Evolutionary conservation across 2,113 vertebrate genomes (phyloP), one percentile per base, ranked within the genome.

Genomic region (Hucho hucho): DNA sequence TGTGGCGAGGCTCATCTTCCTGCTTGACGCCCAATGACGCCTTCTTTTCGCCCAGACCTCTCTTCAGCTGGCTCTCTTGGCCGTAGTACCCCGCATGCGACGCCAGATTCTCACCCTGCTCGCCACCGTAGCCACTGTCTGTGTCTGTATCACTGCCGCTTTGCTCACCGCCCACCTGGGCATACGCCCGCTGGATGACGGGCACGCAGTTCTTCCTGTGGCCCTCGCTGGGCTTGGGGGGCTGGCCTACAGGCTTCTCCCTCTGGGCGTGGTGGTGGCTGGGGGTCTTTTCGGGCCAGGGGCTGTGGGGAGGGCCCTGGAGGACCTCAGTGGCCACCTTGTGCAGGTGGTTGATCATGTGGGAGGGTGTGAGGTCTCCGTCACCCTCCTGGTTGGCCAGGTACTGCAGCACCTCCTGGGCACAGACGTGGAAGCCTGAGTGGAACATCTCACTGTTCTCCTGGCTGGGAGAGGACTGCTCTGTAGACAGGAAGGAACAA

Each of bases 121-220:
- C 98, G 0, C 98, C 98, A 0, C 98, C 98, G 0, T 99, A 99
- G 53, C 98, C 98, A 12, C 98, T 99, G 93, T 99, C 98, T 6
- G 97, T 99, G 87, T 99, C 98, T 0, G 98, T 99, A 84, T 99
- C 98, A 0, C 96, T 99, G 74, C 97, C 97, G 0, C 98, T 99
- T 92, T 97, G 97, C 90, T 98, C 97, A 1, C 96, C 84, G 3
- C 95, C 92, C 0, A 88, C 90, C 20, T 92, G 93, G 14, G 95
- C 92, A 1, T 96, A 97, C 73, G 95, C 97, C 85, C 98, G 88
- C 89, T 96, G 96, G 89, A 99, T 99, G 75, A 99, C 98, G 0
- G 98, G 97, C 77, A 99, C 98, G 13, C 98, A 99, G 94, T 99
- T 99, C 77, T 96, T 96, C 16, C 96, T 94, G 0, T 95, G 96